phyloP scores from a whole-genome alignment of 1,140 invertebrate species.

The Anastrepha obliqua region DNA sequence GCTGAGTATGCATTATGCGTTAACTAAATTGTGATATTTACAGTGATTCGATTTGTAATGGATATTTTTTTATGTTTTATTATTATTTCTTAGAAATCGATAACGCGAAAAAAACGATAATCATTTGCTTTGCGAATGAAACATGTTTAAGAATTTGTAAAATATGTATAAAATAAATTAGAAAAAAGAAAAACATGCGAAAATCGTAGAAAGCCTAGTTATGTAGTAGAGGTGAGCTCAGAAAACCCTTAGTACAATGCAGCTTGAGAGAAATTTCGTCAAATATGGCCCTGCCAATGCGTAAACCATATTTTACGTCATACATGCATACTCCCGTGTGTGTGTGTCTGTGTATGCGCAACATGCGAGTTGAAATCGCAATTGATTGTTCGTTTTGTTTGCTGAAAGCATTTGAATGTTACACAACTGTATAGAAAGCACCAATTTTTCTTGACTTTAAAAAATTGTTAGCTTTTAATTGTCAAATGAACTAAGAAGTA shows the following conservation, averaged over 20 bases:
- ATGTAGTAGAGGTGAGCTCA: background rate
- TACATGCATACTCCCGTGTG: too few relatives aligned
- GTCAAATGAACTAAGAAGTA: background rate
- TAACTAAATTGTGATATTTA: conserved; percentile 75
- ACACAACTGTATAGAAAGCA: background rate
- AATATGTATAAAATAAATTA: too few relatives aligned
- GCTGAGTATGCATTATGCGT: conserved; percentile 60
- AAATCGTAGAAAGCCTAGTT: background rate
- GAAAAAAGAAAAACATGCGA: background rate
- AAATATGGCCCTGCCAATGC: background rate
- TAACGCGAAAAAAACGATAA: conserved; percentile 22
- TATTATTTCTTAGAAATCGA: conserved; percentile 55
- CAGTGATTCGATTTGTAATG: conserved; percentile 74
- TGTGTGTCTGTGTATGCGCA: too few relatives aligned
- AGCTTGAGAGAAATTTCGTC: background rate
- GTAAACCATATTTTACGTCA: background rate
- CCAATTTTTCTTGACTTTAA: background rate
- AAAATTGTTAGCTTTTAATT: background rate
- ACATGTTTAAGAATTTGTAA: too few relatives aligned
- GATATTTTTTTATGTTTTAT: conserved; percentile 39
- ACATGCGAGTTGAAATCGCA: too few relatives aligned
- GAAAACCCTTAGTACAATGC: conserved; percentile 39
- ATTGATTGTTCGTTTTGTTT: background rate
- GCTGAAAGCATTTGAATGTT: conserved; percentile 5
- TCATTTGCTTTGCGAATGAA: too few relatives aligned